Evolutionary conservation across 2,888 invertebrate genomes (phyloP).

Genomic region (Penaeus monodon): DNA sequence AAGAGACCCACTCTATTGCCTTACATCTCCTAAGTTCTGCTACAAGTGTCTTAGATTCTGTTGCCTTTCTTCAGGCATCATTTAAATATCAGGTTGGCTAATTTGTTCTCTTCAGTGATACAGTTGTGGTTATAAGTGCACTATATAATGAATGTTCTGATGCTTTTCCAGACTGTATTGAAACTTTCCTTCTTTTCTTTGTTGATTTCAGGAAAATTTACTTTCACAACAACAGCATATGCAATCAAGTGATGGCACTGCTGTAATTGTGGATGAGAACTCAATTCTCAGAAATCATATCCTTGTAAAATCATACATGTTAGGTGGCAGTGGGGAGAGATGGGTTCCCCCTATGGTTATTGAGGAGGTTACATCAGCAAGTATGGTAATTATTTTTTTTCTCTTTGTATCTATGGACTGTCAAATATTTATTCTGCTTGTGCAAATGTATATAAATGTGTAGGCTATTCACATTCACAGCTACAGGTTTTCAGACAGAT

Average conservation of each 20-base stretch:
- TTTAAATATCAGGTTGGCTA: conserved; percentile 40
- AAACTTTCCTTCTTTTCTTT: not conserved
- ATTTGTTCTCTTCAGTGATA: not conserved
- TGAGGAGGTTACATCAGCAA: conserved; percentile 14
- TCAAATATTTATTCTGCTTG: no score
- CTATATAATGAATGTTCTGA: not conserved
- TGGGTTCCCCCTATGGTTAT: conserved; percentile 39
- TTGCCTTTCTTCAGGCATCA: conserved; percentile 33
- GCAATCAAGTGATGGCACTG: conserved; percentile 18
- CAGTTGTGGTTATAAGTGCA: not conserved
- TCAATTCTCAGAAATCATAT: conserved; percentile 53
- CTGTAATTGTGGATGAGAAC: conserved; percentile 45
- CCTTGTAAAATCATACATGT: conserved; percentile 47
- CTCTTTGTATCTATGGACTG: not conserved
- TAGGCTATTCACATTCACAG: no score
- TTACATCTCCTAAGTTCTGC: conserved; percentile 35
- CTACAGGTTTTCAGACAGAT: no score
- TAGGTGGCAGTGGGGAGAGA: conserved; percentile 49
- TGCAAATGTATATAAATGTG: no score
- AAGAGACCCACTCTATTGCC: conserved; percentile 38
- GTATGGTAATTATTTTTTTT: conserved; percentile 20
- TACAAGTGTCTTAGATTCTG: conserved; percentile 33
- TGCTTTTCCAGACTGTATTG: not conserved
- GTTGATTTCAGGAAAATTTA: conserved; percentile 31
- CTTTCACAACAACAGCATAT: conserved; percentile 35